phyloP scores from a whole-genome alignment of 2,113 vertebrate species.

The Riparia riparia region DNA sequence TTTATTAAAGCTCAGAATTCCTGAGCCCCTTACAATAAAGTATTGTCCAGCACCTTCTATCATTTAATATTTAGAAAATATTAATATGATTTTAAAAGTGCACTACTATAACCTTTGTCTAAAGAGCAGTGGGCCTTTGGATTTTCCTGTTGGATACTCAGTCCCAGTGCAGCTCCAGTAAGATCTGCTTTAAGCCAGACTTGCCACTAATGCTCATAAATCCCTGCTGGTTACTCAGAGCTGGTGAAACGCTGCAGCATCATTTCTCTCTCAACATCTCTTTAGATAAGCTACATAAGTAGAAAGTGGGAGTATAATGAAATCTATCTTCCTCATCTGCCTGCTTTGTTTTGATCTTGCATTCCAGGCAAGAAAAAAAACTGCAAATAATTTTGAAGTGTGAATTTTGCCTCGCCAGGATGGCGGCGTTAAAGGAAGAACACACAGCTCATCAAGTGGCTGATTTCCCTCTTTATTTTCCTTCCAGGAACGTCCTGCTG shows the following conservation, averaged over 20 bases:
- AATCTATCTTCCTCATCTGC: neutral
- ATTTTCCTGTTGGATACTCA: neutral
- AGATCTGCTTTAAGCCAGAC: neutral
- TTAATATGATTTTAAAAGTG: neutral
- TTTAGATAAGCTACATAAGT: neutral
- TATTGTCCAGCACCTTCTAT: neutral
- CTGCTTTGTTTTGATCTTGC: slow-evolving; percentile 21
- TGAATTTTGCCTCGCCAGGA: neutral
- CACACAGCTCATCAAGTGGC: neutral
- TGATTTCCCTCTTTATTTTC: slow-evolving; percentile 12
- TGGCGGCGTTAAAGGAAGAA: neutral
- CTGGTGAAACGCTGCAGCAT: neutral
- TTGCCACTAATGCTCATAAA: neutral
- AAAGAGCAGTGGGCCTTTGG: neutral
- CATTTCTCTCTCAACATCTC: neutral
- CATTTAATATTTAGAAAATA: neutral
- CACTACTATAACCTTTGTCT: neutral
- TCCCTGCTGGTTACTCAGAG: neutral
- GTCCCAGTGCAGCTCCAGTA: neutral
- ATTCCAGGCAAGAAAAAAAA: neutral
- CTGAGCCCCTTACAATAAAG: neutral
- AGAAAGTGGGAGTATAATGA: neutral
- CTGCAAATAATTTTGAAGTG: neutral
- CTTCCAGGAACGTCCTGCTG: slow-evolving; percentile 1
- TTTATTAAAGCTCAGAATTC: neutral